A percentile compares a stretch with the other conserved stretches of the same genome.
These are phyloP conservation scores for Tauraco hartlaubi DNA, from an alignment of 2,797 vertebrate species.

Conservation along the genomic window DNA sequence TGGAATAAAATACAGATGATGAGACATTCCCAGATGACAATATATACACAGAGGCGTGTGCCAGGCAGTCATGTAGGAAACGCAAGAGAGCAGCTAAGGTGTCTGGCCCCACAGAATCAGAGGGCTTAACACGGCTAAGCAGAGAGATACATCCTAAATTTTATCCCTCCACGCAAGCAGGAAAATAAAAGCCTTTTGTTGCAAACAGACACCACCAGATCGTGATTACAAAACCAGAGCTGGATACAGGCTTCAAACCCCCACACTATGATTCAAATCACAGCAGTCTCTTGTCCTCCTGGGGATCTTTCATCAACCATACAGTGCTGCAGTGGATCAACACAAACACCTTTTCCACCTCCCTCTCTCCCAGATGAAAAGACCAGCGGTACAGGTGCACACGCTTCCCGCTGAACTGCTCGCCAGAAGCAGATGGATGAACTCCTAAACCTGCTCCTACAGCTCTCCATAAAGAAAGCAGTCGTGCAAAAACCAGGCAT, in stretches of 20 bases:
- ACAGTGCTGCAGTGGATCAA: rapidly evolving
- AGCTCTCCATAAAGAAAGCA: neutral
- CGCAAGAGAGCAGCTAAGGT: neutral
- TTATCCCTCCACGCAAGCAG: neutral
- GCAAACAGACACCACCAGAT: neutral
- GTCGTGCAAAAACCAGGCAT: neutral
- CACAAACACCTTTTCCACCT: neutral
- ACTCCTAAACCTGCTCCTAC: neutral
- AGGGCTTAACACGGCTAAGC: neutral
- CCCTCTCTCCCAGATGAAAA: neutral
- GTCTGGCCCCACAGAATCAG: neutral
- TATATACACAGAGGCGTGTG: rapidly evolving
- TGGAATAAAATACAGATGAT: neutral
- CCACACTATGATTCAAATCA: neutral
- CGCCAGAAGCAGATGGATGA: neutral
- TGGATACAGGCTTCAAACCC: neutral
- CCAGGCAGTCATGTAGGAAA: neutral
- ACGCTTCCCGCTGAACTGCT: neutral
- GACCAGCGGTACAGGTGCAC: neutral
- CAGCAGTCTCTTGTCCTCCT: neutral
- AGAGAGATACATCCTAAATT: neutral
- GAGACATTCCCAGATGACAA: neutral
- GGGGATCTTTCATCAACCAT: neutral
- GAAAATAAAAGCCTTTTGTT: slow-evolving; percentile 7
- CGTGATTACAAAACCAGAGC: neutral